Evolutionary conservation across 1,140 invertebrate species (phyloP).

Genomic region (Diachasmimorpha longicaudata): DNA sequence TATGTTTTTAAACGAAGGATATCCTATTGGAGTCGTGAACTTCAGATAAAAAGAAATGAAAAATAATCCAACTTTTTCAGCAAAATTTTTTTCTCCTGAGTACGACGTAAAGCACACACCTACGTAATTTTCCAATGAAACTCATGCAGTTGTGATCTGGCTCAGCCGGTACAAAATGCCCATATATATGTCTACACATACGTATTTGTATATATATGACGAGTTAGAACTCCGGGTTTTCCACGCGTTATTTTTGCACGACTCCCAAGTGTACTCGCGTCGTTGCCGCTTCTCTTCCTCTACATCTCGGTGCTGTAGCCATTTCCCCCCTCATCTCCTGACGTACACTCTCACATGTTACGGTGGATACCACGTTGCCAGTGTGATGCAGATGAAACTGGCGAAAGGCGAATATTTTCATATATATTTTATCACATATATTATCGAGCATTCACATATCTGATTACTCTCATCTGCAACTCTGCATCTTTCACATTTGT

Average conservation of each 20-base stretch:
- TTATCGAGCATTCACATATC: no score
- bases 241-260: conserved; percentile 46
- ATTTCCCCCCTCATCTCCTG: not conserved
- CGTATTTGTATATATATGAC: not conserved
- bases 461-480: no score
- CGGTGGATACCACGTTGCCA: not conserved
- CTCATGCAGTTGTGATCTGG: not conserved
- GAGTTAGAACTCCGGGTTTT: conserved; percentile 39
- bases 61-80: no score
- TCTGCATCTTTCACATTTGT: no score
- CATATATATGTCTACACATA: not conserved
- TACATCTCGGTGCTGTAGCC: not conserved
- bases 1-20: no score
- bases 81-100: no score
- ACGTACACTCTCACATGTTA: not conserved
- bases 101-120: not conserved
- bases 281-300: conserved; percentile 39
- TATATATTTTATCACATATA: not conserved
- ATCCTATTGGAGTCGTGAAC: no score
- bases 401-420: not conserved
- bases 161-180: not conserved
- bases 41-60: no score
- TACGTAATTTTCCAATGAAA: conserved; percentile 8
- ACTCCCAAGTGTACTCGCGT: conserved; percentile 31
- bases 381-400: not conserved